Base-by-base conservation (phyloP, 2,113 vertebrate genomes). In the Zootoca vivipara region DNA sequence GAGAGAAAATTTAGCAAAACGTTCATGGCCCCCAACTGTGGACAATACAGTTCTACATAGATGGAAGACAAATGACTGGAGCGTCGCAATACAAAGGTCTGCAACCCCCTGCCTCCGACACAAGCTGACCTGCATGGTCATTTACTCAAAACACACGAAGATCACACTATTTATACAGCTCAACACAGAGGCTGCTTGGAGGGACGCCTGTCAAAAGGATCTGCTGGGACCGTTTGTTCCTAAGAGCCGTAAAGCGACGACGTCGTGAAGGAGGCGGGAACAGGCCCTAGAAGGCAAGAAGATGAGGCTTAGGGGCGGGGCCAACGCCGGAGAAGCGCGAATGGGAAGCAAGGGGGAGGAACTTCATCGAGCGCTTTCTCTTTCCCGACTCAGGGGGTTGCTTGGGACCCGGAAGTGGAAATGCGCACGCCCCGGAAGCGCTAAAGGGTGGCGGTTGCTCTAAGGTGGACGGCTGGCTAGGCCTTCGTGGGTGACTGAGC, bases 401-500 rank as follows among this genome's bases (percentile, higher is more conserved):
- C 33, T 83, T 12, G 40, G 1, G 38, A 64, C 1, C 38, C 65
- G 89, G 89, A 90, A 90, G 40, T n/a, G 12, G 7, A 40, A 40
- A 1, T 0, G 5, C 10, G 2, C 18, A 3, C 1, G 81, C 1
- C 13, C 90, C 91, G 91, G 93, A 92, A 90, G 82, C 3, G 3
- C 24, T 12, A 52, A 12, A 28, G 1, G 40, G 7, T 3, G 42
- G 30, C 3, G 35, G 2, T 7, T 7, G 3, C 1, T 0, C 30
- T 12, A 2, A 13, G 2, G 64, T 0, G 2, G 38, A 1, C 3
- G n/a, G 10, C 30, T 22, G 2, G 2, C 4, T 6, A 42, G 3
- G 0, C 5, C 33, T 8, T 10, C 0, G 0, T 0, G 0, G 26
- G 0, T 0, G 3, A 30, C n/a, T 65, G 2, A 10, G 85, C 7